Base-by-base conservation (phyloP, 2,888 invertebrate genomes). In the Cephus pygmeus region DNA sequence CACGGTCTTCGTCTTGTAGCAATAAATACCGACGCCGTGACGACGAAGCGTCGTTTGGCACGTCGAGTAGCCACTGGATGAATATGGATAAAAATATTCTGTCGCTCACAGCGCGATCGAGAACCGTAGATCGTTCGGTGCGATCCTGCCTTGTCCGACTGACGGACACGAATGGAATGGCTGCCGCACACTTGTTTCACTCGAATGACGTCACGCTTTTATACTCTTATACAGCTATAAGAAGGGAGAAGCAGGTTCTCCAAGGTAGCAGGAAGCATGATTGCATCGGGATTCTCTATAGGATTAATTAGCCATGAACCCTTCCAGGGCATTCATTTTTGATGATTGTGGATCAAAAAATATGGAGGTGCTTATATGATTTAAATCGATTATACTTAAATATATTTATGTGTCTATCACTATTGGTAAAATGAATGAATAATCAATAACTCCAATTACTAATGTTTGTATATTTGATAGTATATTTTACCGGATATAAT, bases 171-270 rank as follows among this genome's bases (percentile, higher is more conserved):
- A 71, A 4, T 81, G 82, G 79, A 82, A 83, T 83, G 83, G 83
- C 83, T 78, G 81, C 82, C 81, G 69, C 80, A 81, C 82, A 81
- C 80, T 84, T 80, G 81, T 79, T 77, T 79, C 78, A 79, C 78
- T 80, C 71, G 69, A 76, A 74, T 84, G 84, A 84, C 84, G 84
- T 83, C 84, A 83, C 76, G 76, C 34, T 34, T 76, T 80, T 56
- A 78, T 73, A 69, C 79, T 76, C 76, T 73, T 79, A 77, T 78
- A 77, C 77, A 69, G 78, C 76, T 71, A 74, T 69, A 76, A 82
- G 79, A 77, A 78, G 78, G 56, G 81, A 79, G 81, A 75, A 76
- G 69, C 71, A 71, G 71, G 33, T 71, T 71, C 33, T 34, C 33
- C 71, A 34, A 34, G 71, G 34, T 31, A 34, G 31, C 71, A 71